phyloP scores from a whole-genome alignment of 2,113 vertebrate genomes.

The Eupsittula cactorum region DNA sequence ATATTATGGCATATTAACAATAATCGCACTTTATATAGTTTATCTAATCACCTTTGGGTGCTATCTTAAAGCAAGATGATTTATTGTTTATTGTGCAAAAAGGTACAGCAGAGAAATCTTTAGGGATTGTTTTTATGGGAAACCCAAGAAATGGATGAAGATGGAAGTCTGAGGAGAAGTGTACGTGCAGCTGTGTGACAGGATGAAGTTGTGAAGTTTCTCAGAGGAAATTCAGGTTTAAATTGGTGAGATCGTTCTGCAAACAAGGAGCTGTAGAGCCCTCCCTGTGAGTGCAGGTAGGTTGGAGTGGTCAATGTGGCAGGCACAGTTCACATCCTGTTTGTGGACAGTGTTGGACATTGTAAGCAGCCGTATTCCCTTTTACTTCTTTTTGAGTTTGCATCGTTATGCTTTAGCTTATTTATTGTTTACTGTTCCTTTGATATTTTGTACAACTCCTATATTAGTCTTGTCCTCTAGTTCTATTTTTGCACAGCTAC shows the following conservation, averaged over 20 bases:
- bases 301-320: background rate
- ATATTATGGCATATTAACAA: slow-evolving; percentile 74
- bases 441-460: slow-evolving; percentile 89
- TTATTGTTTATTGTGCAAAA: slow-evolving; percentile 57
- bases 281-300: background rate
- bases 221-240: slow-evolving; percentile 34
- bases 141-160: slow-evolving; percentile 25
- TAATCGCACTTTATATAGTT: slow-evolving; percentile 83
- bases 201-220: slow-evolving; percentile 24
- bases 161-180: slow-evolving; percentile 8
- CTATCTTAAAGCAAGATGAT: slow-evolving; percentile 72
- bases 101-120: slow-evolving; percentile 66
- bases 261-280: background rate
- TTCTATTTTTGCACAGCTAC: slow-evolving; percentile 96
- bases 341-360: slow-evolving; percentile 8
- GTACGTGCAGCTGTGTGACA: slow-evolving; percentile 14
- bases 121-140: slow-evolving; percentile 60
- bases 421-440: slow-evolving; percentile 90
- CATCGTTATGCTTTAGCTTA: slow-evolving; percentile 77
- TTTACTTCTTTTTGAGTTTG: slow-evolving; percentile 44
- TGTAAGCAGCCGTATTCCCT: slow-evolving; percentile 28
- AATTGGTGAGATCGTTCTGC: slow-evolving; percentile 41
- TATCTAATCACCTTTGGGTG: slow-evolving; percentile 79
- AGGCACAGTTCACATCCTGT: background rate
- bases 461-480: slow-evolving; percentile 85